Conservation (phyloP, 2,113 vertebrate species). For the Platycercus adscitus region DNA sequence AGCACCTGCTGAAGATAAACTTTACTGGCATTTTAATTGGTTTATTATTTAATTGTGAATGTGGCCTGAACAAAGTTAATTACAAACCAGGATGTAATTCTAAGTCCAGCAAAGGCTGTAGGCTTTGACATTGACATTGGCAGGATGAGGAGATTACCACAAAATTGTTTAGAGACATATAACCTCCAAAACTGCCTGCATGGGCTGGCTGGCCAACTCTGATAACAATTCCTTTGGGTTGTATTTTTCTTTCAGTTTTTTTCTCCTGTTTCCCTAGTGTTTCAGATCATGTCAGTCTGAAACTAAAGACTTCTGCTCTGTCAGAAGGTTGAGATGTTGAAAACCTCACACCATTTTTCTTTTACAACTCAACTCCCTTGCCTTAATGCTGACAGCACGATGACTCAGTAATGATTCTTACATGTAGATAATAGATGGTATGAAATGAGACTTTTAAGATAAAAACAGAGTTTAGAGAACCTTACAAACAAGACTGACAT, state of each 20-base stretch:
- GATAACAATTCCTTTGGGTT: neutral
- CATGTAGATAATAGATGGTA: neutral
- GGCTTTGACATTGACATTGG: neutral
- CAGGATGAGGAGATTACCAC: neutral
- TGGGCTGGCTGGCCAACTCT: neutral
- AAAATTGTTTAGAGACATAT: neutral
- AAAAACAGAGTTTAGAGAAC: neutral
- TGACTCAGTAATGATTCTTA: neutral
- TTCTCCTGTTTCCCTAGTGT: neutral
- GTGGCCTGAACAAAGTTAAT: neutral
- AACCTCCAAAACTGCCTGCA: neutral
- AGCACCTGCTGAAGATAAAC: neutral
- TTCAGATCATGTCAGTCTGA: neutral
- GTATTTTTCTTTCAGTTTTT: neutral
- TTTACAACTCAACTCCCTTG: neutral
- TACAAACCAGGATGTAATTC: neutral
- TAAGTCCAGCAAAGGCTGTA: neutral
- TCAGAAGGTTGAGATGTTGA: neutral
- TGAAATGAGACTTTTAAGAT: neutral
- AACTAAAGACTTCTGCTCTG: neutral
- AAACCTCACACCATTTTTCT: neutral
- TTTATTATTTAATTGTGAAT: conserved; percentile 9
- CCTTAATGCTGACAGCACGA: neutral
- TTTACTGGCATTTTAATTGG: neutral
- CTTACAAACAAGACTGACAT: neutral